Evolutionary conservation across 1,140 invertebrate genomes (phyloP).

Genomic region (Chironomus striatipennis): DNA sequence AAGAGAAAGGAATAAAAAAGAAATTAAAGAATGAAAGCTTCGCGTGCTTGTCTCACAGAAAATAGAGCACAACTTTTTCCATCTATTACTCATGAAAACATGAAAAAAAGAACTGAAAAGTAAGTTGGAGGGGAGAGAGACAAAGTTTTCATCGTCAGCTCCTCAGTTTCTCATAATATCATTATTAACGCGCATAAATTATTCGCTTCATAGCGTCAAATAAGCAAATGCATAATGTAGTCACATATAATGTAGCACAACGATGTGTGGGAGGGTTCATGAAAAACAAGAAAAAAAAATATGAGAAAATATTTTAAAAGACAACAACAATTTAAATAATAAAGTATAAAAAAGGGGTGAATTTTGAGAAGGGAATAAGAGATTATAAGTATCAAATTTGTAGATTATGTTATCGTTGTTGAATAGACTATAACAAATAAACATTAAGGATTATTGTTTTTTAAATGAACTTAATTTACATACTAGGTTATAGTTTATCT

Average conservation of each 20-base stretch:
- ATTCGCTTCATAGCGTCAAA: not conserved
- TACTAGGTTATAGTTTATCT: too few relatives aligned
- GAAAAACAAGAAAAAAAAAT: not conserved
- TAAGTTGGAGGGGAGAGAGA: not conserved
- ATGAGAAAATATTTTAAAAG: not conserved
- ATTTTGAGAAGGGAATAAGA: too few relatives aligned
- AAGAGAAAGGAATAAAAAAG: not conserved
- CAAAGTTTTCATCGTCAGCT: not conserved
- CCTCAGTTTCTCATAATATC: not conserved
- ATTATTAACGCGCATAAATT: slow-evolving; percentile 14
- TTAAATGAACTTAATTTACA: too few relatives aligned
- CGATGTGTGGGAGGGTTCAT: not conserved
- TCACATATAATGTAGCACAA: not conserved
- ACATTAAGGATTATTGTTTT: too few relatives aligned
- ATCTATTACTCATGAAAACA: not conserved
- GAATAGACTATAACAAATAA: too few relatives aligned
- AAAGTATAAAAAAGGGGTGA: too few relatives aligned
- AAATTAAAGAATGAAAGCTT: slow-evolving; percentile 1
- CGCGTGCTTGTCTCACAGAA: not conserved
- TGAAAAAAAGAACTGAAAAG: not conserved
- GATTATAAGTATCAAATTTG: too few relatives aligned
- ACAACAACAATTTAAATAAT: too few relatives aligned
- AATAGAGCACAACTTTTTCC: not conserved
- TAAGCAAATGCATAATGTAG: too few relatives aligned
- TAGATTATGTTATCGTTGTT: too few relatives aligned